phyloP scores from a whole-genome alignment of 2,113 vertebrate genomes.

The Petrocephalus microphthalmus region DNA sequence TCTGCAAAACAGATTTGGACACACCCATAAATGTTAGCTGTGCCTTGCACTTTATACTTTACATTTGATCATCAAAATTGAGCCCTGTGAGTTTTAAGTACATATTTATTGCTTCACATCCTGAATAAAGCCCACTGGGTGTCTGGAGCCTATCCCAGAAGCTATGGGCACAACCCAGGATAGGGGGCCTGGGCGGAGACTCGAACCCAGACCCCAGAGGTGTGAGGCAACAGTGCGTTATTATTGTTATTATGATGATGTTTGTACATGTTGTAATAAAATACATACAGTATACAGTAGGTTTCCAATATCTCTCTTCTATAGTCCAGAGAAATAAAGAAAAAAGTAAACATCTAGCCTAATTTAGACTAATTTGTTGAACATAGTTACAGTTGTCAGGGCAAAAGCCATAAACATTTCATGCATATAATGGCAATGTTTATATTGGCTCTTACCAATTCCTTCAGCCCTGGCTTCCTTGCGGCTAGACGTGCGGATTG shows the following conservation, averaged over 20 bases:
- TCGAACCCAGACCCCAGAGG: too few species aligned
- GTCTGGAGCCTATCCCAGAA: too few species aligned
- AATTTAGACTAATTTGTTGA: conserved; percentile 57
- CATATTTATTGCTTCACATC: too few species aligned
- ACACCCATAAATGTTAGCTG: too few species aligned
- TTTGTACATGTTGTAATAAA: conserved; percentile 28
- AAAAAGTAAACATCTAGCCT: conserved; percentile 39
- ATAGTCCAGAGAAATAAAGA: not conserved
- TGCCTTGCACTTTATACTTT: too few species aligned
- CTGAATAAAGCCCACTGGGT: too few species aligned
- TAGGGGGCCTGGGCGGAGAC: too few species aligned
- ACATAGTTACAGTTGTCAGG: conserved; percentile 62
- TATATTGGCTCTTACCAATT: conserved; percentile 50
- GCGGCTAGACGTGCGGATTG: conserved; percentile 55
- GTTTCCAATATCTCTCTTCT: conserved; percentile 46
- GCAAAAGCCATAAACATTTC: conserved; percentile 40
- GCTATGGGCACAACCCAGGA: too few species aligned
- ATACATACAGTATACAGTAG: conserved; percentile 36
- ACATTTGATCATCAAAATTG: too few species aligned
- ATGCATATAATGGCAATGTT: conserved; percentile 44
- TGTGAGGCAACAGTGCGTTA: too few species aligned
- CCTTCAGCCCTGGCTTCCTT: conserved; percentile 53
- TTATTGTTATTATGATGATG: not conserved
- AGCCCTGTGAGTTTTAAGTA: too few species aligned
- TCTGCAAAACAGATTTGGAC: too few species aligned